These are phyloP conservation scores for Diachrysia chrysitis DNA, from an alignment of 2,888 invertebrate genomes.

Conservation along the genomic window DNA sequence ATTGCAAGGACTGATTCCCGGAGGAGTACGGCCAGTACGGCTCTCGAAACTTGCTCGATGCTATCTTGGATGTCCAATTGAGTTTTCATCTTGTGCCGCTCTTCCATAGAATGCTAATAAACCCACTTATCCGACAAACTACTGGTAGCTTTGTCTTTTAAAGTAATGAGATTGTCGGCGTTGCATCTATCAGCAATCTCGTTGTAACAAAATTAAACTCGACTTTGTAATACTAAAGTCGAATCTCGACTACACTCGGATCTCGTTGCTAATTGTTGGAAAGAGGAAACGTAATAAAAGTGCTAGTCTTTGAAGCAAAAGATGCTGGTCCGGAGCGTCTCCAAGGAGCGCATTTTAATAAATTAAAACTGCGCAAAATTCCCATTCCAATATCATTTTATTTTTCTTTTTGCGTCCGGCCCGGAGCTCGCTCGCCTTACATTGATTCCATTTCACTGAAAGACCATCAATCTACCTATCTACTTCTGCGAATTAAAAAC, in stretches of 20 bases:
- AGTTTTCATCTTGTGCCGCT: conserved; percentile 72
- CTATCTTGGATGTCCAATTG: conserved; percentile 77
- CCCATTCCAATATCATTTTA: conserved; percentile 84
- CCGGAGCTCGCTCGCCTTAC: conserved; percentile 70
- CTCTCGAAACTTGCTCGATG: conserved; percentile 68
- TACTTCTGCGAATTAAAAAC: conserved; percentile 68
- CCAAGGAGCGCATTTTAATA: conserved; percentile 85
- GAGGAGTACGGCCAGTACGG: conserved; percentile 57
- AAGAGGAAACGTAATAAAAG: conserved; percentile 86
- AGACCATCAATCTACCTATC: conserved; percentile 72
- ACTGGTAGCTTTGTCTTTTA: conserved; percentile 77
- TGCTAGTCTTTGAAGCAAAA: conserved; percentile 85
- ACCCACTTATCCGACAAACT: conserved; percentile 80
- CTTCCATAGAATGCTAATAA: conserved; percentile 77
- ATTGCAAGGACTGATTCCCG: conserved; percentile 58
- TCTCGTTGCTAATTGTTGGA: conserved; percentile 85
- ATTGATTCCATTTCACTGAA: conserved; percentile 76
- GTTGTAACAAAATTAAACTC: conserved; percentile 80
- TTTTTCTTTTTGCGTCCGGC: conserved; percentile 76
- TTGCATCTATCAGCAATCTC: conserved; percentile 82
- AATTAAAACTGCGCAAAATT: conserved; percentile 88
- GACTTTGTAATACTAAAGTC: conserved; percentile 79
- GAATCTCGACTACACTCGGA: conserved; percentile 79
- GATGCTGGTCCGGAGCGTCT: conserved; percentile 77
- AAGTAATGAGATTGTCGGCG: conserved; percentile 74